Conservation (phyloP, 2,113 vertebrate species). For the Abramis brama region DNA sequence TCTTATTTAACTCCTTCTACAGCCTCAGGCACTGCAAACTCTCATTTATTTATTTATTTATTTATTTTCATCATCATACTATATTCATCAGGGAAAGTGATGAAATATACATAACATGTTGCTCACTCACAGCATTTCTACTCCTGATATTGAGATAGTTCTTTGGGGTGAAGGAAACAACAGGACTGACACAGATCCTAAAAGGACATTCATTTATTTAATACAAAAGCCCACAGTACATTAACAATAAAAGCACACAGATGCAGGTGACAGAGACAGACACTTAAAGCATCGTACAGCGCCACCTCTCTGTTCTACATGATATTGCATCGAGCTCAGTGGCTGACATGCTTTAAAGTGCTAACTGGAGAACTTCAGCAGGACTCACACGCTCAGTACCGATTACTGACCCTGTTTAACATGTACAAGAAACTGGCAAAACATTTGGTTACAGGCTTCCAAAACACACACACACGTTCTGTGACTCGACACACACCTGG, state of each 20-base stretch:
- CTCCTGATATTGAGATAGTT: background rate
- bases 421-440: slow-evolving; percentile 34
- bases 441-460: slow-evolving; percentile 62
- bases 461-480: slow-evolving; percentile 62
- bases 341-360: slow-evolving; percentile 83
- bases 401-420: slow-evolving; percentile 26
- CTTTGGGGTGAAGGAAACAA: background rate
- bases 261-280: slow-evolving; percentile 46
- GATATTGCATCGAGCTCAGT: slow-evolving; percentile 79
- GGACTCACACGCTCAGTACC: background rate
- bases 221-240: slow-evolving; percentile 57
- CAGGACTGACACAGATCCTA: background rate
- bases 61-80: too few relatives aligned
- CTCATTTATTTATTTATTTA: too few relatives aligned
- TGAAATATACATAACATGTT: too few relatives aligned
- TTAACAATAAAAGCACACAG: slow-evolving; percentile 47
- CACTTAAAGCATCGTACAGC: slow-evolving; percentile 50
- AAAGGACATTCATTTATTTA: slow-evolving; percentile 53
- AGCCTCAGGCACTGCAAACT: too few relatives aligned
- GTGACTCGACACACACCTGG: slow-evolving; percentile 49
- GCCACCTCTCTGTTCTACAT: slow-evolving; percentile 16
- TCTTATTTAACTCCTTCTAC: too few relatives aligned
- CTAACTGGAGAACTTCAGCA: slow-evolving; percentile 64
- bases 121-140: too few relatives aligned
- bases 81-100: too few relatives aligned